Conservation (phyloP, 2,797 vertebrate species). For the Heterohyrax brucei region DNA sequence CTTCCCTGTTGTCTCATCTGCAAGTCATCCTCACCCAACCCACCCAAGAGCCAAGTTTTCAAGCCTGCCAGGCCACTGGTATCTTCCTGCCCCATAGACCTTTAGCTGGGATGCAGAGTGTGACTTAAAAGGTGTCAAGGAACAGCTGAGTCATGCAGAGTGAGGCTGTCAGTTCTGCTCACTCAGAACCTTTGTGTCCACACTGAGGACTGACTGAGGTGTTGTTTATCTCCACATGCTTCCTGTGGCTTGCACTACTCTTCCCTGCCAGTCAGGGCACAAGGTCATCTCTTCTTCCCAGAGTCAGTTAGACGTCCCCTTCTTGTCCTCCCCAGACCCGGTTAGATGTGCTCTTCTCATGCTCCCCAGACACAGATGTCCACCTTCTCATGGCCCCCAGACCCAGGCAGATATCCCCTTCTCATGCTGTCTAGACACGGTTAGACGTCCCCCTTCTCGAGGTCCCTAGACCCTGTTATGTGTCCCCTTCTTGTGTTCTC, state of each 20-base stretch:
- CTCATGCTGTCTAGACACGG: too few species aligned
- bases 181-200: background rate
- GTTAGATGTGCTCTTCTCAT: too few species aligned
- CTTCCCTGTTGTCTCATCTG: background rate
- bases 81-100: background rate
- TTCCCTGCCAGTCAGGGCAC: background rate
- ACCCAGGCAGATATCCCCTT: too few species aligned
- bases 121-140: too few species aligned
- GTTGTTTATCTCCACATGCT: background rate
- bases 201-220: background rate
- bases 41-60: background rate
- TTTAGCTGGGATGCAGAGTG: fast-evolving
- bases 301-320: background rate
- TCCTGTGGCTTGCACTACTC: background rate
- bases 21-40: background rate
- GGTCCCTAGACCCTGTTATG: too few species aligned
- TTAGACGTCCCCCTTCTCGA: background rate
- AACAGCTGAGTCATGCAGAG: fast-evolving
- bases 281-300: background rate
- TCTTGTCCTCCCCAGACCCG: background rate
- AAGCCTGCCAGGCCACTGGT: background rate
- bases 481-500: too few species aligned
- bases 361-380: too few species aligned
- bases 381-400: too few species aligned
- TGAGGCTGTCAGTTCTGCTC: fast-evolving